Base-by-base conservation (phyloP, 2,797 vertebrate genomes). In the Orientallactaga sibirica region DNA sequence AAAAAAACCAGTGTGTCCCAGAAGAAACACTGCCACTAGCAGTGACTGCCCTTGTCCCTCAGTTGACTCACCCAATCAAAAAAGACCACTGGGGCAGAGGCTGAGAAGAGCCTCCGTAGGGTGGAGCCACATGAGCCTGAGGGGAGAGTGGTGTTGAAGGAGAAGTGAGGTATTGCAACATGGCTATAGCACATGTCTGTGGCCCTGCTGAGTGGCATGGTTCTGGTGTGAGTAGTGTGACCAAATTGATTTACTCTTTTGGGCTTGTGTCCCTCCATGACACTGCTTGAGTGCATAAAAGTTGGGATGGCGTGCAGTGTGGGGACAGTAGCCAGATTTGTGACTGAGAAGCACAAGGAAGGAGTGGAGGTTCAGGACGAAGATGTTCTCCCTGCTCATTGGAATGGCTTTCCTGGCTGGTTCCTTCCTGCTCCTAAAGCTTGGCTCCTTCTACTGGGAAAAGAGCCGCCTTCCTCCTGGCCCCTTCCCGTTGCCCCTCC, bases 381-480 rank as follows among this genome's bases (percentile, higher is more conserved):
- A 52, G 27, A 98, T 97, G 98, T 25, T 96, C 58, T 94, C 79
- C 24, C 76, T 97, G 58, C 15, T 48, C 14, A 92, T 93, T 1
- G 7, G 92, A 64, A 87, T 96, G 12, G 20, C 92, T 75, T 19
- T 80, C 52, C 71, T 97, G 20, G 41, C 18, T 5, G 0, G 0
- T 0, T 95, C 70, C 70, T 84, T 98, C 61, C 87, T 98, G 41
- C 86, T 95, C 80, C 75, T 93, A 74, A 96, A 96, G 82, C 96
- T 97, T 75, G 82, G 95, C 0, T 91, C 90, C 92, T 84, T 97
- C 80, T 97, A 52, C 37, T 83, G 96, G 97, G 89, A 93, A 55
- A 18, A 96, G 0, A 88, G 12, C 2, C 82, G 19, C 55, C 94
- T 97, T 68, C 98, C 98, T 74, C 97, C 98, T 14, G 98, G 98